phyloP scores from a whole-genome alignment of 1,140 invertebrate species.

The Cyphomyrmex costatus region DNA sequence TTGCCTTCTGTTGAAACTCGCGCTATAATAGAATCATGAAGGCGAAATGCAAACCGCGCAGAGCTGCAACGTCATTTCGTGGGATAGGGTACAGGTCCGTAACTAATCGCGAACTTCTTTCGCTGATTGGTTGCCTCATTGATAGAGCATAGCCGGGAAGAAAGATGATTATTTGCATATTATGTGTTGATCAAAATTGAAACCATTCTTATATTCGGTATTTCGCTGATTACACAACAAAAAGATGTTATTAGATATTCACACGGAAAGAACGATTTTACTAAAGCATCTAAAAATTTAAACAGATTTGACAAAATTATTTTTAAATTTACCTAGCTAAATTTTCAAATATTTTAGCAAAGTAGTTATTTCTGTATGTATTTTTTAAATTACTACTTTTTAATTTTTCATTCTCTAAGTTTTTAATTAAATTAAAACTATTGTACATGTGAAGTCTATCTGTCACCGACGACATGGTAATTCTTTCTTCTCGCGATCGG shows the following conservation, averaged over 20 bases:
- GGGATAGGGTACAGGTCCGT: constrained; percentile 33
- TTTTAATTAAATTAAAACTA: constrained; percentile 9
- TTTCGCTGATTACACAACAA: neutral
- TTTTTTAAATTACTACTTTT: neutral
- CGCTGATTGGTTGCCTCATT: constrained; percentile 33
- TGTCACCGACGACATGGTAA: neutral
- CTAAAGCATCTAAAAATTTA: no score
- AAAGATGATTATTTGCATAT: constrained; percentile 39
- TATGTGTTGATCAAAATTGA: neutral
- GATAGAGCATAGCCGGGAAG: neutral
- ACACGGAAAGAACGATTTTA: no score
- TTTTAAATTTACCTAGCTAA: no score
- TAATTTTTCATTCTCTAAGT: neutral
- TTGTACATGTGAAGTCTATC: neutral
- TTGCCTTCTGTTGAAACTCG: constrained; percentile 39
- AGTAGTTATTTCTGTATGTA: neutral
- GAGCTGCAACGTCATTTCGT: constrained; percentile 56
- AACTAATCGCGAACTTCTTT: constrained; percentile 53
- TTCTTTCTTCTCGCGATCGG: neutral
- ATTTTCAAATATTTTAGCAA: no score
- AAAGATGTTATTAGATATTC: neutral
- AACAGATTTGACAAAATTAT: no score
- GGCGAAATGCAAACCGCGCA: constrained; percentile 45
- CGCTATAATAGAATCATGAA: constrained; percentile 48
- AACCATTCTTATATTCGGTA: neutral